Conservation (phyloP, 2,797 vertebrate genomes). For the Gallirallus australis region DNA sequence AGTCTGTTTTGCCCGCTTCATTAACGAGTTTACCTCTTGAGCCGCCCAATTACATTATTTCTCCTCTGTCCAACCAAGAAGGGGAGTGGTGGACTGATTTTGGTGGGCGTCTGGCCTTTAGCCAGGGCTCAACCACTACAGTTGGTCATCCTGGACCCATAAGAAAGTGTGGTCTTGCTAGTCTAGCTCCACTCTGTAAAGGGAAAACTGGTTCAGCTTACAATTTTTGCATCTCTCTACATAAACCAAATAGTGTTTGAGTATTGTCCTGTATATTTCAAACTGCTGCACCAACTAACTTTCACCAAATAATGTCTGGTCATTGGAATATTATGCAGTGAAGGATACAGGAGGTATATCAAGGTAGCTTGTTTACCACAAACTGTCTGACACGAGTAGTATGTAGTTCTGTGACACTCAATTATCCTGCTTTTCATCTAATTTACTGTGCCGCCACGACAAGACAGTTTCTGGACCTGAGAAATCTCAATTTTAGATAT, state of each 20-base stretch:
- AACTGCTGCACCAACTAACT: not conserved
- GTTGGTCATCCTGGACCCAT: not conserved
- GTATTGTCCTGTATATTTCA: not conserved
- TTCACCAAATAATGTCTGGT: not conserved
- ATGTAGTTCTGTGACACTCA: not conserved
- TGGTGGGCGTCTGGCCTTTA: too few relatives aligned
- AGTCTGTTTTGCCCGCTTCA: too few relatives aligned
- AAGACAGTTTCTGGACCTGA: not conserved
- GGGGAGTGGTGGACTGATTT: too few relatives aligned
- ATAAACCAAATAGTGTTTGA: not conserved
- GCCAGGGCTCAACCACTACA: too few relatives aligned
- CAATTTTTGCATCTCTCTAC: not conserved
- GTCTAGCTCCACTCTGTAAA: not conserved
- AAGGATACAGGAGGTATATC: not conserved
- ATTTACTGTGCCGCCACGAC: not conserved
- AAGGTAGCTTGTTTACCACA: not conserved
- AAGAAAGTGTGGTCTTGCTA: not conserved
- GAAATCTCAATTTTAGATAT: not conserved
- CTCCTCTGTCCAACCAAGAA: too few relatives aligned
- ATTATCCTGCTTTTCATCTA: not conserved
- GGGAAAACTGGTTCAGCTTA: not conserved
- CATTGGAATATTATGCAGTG: not conserved
- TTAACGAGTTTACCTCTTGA: too few relatives aligned
- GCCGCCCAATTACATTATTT: too few relatives aligned
- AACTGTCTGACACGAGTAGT: not conserved